Base-by-base conservation (phyloP, 2,797 vertebrate genomes). In the Triplophysa bombifrons region DNA sequence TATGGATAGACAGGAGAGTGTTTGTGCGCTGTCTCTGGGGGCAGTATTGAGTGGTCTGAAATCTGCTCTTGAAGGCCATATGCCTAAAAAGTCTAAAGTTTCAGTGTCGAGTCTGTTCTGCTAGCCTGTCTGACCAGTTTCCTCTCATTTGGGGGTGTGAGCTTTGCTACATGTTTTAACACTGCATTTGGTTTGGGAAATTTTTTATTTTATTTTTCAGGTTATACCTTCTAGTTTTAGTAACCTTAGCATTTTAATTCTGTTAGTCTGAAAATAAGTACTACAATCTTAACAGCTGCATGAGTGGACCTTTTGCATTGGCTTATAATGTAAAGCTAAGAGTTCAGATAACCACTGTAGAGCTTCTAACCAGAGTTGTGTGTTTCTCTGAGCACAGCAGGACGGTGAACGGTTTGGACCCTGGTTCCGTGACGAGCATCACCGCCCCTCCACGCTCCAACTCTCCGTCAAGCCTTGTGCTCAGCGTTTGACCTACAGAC, bases 331-430 rank as follows among this genome's bases (percentile, higher is more conserved):
- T 70, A 25, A 7, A 14, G 14, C 58, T 30, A 60, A 34, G 8
- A 12, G 51, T 8, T 60, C 46, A 74, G 0, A 72, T 14, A 17
- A 17, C 34, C 60, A 16, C 3, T 44, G 22, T 46, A 16, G 65
- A 34, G 48, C n/a, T 2, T 73, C 17, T 78, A 72, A 76, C 17
- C 19, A 56, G 5, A 82, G n/a, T 67, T 30, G 58, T 53, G 51
- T 3, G 46, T 64, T 83, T 82, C 7, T 78, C 48, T 82, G n/a
- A 63, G 11, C 80, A 58, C 88, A 91, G 88, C 90, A 94, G 96
- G 94, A 86, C 94, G 72, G 83, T 96, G 89, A 99, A 95, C 0
- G 93, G 95, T 85, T 93, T 96, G 84, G 96, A 96, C 46, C 90
- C 95, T 4, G 93, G 91, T 1, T 78, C 90, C 20, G 88, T 94